phyloP scores from a whole-genome alignment of 1,140 invertebrate genomes.

The Drosophila sp. region DNA sequence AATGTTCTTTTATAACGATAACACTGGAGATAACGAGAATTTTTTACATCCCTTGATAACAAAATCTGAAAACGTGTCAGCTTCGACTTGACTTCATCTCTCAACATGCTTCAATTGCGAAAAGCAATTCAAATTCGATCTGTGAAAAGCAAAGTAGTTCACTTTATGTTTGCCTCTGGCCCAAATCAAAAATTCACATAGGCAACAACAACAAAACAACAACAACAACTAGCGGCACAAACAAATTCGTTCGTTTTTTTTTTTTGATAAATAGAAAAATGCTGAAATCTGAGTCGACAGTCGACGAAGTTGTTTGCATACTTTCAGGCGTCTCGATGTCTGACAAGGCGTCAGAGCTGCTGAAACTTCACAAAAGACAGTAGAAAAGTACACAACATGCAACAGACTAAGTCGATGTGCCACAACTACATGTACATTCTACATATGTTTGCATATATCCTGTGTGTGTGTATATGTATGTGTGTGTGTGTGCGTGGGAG shows the following conservation, averaged over 20 bases:
- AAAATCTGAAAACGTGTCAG: constrained; percentile 3
- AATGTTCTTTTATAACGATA: neutral
- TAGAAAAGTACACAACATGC: constrained; percentile 5
- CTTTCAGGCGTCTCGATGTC: constrained; percentile 58
- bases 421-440: constrained; percentile 14
- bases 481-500: neutral
- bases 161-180: constrained; percentile 33
- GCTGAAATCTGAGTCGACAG: constrained; percentile 54
- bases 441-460: constrained; percentile 4
- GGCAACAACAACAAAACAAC: neutral
- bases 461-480: constrained; percentile 1
- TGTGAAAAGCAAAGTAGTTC: neutral
- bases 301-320: constrained; percentile 62
- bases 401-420: constrained; percentile 56
- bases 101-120: constrained; percentile 4
- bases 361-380: constrained; percentile 12
- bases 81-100: neutral
- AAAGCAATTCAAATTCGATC: constrained; percentile 26
- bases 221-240: constrained; percentile 28
- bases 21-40: neutral
- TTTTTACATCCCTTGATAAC: neutral
- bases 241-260: constrained; percentile 56
- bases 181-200: constrained; percentile 1
- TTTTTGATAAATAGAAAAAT: constrained; percentile 32
- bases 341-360: constrained; percentile 56